These are phyloP conservation scores for Gadus macrocephalus DNA, from an alignment of 2,113 vertebrate species.

Conservation along the genomic window DNA sequence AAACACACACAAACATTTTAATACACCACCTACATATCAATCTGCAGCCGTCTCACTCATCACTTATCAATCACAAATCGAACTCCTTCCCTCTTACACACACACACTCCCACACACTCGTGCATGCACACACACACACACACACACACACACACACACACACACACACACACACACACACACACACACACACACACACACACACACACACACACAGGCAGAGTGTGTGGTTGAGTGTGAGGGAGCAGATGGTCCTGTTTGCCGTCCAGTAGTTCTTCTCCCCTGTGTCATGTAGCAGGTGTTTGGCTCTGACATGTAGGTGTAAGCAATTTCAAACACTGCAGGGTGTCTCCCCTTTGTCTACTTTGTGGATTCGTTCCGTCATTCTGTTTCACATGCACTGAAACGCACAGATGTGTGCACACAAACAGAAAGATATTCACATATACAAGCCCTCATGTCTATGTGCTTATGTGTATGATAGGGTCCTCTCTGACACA, in stretches of 20 bases:
- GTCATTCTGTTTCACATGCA: neutral
- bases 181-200: slow-evolving; percentile 2
- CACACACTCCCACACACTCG: neutral
- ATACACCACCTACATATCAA: too few species aligned
- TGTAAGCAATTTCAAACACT: slow-evolving; percentile 44
- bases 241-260: slow-evolving; percentile 42
- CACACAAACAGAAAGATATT: neutral
- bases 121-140: neutral
- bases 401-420: neutral
- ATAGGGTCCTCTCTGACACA: neutral
- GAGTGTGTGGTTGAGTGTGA: slow-evolving; percentile 1
- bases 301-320: slow-evolving; percentile 27
- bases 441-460: neutral
- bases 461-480: too few species aligned
- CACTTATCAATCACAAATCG: neutral
- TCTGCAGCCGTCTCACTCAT: too few species aligned
- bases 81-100: neutral
- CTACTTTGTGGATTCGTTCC: too few species aligned
- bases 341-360: slow-evolving; percentile 8
- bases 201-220: slow-evolving; percentile 5
- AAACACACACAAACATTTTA: neutral
- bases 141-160: neutral
- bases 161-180: neutral
- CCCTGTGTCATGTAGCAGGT: slow-evolving; percentile 33
- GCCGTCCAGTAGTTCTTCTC: slow-evolving; percentile 30